Conservation (phyloP, 1,140 invertebrate species). For the Neocloeon triangulifer region DNA sequence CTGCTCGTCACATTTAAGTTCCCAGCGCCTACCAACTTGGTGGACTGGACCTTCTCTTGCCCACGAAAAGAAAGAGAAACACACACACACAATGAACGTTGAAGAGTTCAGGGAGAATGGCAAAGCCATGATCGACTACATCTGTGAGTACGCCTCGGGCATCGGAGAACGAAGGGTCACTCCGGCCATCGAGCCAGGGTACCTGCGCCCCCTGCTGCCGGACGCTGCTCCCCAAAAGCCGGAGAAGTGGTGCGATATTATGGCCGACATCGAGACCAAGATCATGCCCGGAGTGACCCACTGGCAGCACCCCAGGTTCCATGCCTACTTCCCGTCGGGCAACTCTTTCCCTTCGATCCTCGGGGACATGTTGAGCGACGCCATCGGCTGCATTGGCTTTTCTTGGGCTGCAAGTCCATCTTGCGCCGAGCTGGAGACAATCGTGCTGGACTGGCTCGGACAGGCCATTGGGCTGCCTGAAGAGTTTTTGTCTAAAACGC, state of each 20-base stretch:
- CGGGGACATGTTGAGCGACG: constrained; percentile 43
- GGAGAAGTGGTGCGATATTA: constrained; percentile 34
- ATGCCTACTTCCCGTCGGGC: constrained; percentile 51
- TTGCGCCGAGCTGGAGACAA: constrained; percentile 61
- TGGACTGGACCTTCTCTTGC: not conserved
- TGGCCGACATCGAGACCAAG: constrained; percentile 36
- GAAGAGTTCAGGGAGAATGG: constrained; percentile 31
- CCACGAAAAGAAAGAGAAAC: not conserved
- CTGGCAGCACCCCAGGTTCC: constrained; percentile 52
- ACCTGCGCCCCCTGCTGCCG: constrained; percentile 30
- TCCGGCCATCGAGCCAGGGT: constrained; percentile 31
- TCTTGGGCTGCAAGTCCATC: constrained; percentile 61
- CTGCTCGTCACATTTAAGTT: too few relatives aligned
- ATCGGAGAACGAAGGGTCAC: constrained; percentile 26
- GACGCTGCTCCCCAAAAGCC: constrained; percentile 24
- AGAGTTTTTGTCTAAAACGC: constrained; percentile 25
- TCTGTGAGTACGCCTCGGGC: constrained; percentile 38
- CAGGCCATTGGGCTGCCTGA: constrained; percentile 29
- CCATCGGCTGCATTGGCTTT: constrained; percentile 43
- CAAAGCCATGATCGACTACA: constrained; percentile 43
- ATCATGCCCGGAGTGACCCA: constrained; percentile 51
- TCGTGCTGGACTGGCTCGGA: constrained; percentile 49
- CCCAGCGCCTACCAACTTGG: too few relatives aligned
- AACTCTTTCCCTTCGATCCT: constrained; percentile 48
- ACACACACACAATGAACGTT: constrained; percentile 21